Evolutionary conservation across 2,113 vertebrate genomes (phyloP), one percentile per base, ranked within the genome.

Genomic region (Corvus cornix): DNA sequence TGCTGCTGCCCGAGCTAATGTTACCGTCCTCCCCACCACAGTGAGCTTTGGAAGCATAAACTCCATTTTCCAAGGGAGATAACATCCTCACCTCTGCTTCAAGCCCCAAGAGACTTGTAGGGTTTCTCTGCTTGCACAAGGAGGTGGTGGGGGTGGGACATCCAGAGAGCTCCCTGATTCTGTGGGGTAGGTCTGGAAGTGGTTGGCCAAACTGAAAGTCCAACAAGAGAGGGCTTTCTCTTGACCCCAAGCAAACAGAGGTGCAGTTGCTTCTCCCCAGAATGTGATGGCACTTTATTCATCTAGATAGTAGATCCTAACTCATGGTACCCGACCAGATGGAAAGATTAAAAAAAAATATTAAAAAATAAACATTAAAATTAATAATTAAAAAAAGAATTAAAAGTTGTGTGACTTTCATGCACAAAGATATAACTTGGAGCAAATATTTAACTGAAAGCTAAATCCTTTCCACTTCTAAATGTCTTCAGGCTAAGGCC

Each of bases 1-100:
- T 95, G 92, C 81, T 94, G 95, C 84, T 93, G 56, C 66, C 90
- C 74, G 41, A 84, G 69, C 10, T 91, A 64, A 52, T 39, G 52
- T 72, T 87, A 84, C 84, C 51, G 10, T 49, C 56, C 49, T 87
- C 43, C 59, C 43, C 73, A 68, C 30, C 64, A 82, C 69, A 59
- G 51, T 2, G 10, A 78, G 80, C 39, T 81, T 19, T 58, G 56
- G 84, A 67, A 82, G 73, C 26, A 49, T 20, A 26, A 91, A 68
- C 53, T 48, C 77, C 2, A 11, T 64, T 91, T 93, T 85, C 73
- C 52, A 60, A 37, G 58, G 2, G 4, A 78, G 73, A 59, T 48
- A 70, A 70, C 23, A 51, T 5, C 17, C 53, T 79, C 13, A 83
- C 37, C 72, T 83, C 76, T 67, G 51, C 72, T 67, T 21, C 20